Conservation (phyloP, 2,113 vertebrate species). For the Phoxinus phoxinus region DNA sequence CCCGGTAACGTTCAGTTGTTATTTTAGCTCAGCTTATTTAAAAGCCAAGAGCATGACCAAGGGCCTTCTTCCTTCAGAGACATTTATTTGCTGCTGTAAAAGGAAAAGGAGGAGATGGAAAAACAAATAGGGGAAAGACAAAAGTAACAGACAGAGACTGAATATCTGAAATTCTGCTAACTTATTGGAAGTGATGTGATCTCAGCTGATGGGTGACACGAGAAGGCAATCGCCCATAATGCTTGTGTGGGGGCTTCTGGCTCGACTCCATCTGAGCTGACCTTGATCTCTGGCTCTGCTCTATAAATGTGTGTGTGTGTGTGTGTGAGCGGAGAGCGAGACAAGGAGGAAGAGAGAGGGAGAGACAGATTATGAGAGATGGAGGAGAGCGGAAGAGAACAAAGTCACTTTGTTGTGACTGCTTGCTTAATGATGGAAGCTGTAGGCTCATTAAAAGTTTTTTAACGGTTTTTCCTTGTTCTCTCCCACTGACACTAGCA, state of each 20-base stretch:
- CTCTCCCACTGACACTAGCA: conserved; percentile 5
- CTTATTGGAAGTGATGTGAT: conserved; percentile 8
- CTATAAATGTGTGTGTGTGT: conserved; percentile 27
- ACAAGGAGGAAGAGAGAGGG: conserved; percentile 8
- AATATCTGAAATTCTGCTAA: conserved; percentile 1
- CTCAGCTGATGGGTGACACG: conserved; percentile 23
- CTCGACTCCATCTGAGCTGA: conserved; percentile 39
- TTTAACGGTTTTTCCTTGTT: background rate
- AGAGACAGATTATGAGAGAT: conserved; percentile 40
- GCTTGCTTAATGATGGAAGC: conserved; percentile 57
- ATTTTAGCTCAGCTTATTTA: conserved; percentile 26
- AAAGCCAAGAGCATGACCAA: background rate
- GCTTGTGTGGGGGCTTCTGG: conserved; percentile 28
- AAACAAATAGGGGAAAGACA: background rate
- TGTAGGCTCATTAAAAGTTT: conserved; percentile 57
- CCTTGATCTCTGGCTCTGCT: conserved; percentile 49
- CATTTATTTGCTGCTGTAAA: conserved; percentile 15
- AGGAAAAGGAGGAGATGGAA: background rate
- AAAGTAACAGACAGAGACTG: conserved; percentile 7
- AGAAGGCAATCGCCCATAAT: conserved; percentile 30
- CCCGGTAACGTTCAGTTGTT: background rate
- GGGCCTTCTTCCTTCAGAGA: background rate
- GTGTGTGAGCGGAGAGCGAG: conserved; percentile 3
- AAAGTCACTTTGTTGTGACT: conserved; percentile 60
- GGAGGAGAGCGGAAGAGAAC: conserved; percentile 47